Percentiles rank a stretch among this genome's conserved stretches.
Conservation (phyloP, 2,888 invertebrate species). For the Tipula lateralis region DNA sequence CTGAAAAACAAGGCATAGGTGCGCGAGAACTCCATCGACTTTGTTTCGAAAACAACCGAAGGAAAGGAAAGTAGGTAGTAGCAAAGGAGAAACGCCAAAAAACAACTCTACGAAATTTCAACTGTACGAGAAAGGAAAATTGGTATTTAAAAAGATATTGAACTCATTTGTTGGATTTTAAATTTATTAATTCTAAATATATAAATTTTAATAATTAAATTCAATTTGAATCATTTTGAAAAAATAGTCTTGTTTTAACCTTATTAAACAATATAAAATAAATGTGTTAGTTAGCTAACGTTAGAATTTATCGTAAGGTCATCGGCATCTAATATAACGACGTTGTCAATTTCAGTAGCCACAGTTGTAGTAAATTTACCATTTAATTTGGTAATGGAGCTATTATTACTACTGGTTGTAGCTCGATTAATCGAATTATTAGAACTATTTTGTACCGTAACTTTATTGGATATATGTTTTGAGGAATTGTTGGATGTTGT, state of each 20-base stretch:
- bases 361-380: neutral
- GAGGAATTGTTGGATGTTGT: neutral
- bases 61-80: too few relatives aligned
- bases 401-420: neutral
- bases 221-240: constrained; percentile 16
- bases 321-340: neutral
- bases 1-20: too few relatives aligned
- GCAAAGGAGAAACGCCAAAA: too few relatives aligned
- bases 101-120: too few relatives aligned
- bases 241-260: neutral
- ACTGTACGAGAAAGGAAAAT: too few relatives aligned
- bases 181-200: neutral
- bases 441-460: neutral
- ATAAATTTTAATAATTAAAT: neutral
- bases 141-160: too few relatives aligned
- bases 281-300: neutral
- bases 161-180: neutral
- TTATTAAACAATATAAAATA: neutral
- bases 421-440: neutral
- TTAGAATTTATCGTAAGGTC: neutral
- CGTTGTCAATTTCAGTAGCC: neutral
- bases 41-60: too few relatives aligned
- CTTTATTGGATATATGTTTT: neutral
- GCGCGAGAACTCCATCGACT: too few relatives aligned
- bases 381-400: neutral